A percentile compares a stretch with the other conserved stretches of the same genome.
phyloP scores from a whole-genome alignment of 2,888 invertebrate species.

The Polydrusus cervinus region DNA sequence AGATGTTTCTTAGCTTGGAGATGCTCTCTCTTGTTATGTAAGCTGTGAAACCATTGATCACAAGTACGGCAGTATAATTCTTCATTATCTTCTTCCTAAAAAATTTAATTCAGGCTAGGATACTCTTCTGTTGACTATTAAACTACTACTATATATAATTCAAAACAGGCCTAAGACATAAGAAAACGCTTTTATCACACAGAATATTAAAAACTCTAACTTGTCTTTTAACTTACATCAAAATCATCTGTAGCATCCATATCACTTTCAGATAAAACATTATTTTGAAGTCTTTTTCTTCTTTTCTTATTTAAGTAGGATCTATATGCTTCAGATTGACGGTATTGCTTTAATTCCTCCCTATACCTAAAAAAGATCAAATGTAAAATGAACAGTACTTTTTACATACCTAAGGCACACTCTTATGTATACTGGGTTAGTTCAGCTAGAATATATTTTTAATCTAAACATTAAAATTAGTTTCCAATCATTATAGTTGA shows the following conservation, averaged over 20 bases:
- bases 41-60: constrained; percentile 75
- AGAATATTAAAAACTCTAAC: background rate
- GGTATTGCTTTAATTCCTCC: constrained; percentile 74
- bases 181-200: too few relatives aligned
- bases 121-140: background rate
- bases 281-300: constrained; percentile 69
- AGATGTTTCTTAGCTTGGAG: constrained; percentile 75
- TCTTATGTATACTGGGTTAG: too few relatives aligned
- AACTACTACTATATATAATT: too few relatives aligned
- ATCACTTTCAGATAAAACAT: constrained; percentile 71
- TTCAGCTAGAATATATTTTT: background rate
- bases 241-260: constrained; percentile 74
- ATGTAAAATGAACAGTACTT: background rate
- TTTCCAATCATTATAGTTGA: too few relatives aligned
- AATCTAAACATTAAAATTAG: too few relatives aligned
- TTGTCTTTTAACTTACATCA: constrained; percentile 67
- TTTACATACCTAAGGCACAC: too few relatives aligned
- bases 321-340: constrained; percentile 75
- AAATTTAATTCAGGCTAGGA: background rate
- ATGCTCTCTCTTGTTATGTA: constrained; percentile 76
- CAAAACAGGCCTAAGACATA: too few relatives aligned
- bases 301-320: constrained; percentile 73
- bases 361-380: constrained; percentile 66
- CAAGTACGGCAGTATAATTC: constrained; percentile 76
- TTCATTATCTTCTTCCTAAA: constrained; percentile 74